A percentile compares a stretch with the other conserved stretches of the same genome.
phyloP scores from a whole-genome alignment of 2,113 vertebrate genomes.

The Xiphorhynchus elegans region DNA sequence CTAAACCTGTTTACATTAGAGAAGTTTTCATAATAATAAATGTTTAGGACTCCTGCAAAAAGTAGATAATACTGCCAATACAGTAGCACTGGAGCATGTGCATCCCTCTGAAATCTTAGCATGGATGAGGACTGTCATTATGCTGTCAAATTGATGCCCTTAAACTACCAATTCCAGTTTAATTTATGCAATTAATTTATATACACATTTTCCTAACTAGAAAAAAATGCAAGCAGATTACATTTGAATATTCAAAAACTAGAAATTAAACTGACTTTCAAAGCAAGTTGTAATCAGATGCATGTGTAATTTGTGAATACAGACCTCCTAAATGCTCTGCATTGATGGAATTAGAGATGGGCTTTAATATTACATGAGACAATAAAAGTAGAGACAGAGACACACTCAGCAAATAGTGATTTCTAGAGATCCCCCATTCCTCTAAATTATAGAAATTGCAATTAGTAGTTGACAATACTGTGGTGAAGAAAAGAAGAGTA shows the following conservation, averaged over 20 bases:
- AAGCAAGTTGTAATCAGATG: not conserved
- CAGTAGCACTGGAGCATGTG: not conserved
- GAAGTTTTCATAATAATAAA: not conserved
- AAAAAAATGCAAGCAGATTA: conserved; percentile 8
- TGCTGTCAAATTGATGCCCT: not conserved
- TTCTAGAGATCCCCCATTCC: not conserved
- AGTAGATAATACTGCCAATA: not conserved
- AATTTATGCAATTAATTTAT: conserved; percentile 6
- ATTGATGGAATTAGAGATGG: not conserved
- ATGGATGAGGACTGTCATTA: not conserved
- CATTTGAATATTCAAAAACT: not conserved
- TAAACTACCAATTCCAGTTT: not conserved
- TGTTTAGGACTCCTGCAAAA: not conserved
- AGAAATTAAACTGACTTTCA: conserved; percentile 29
- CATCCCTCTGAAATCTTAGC: not conserved
- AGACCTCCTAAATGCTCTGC: conserved; percentile 3
- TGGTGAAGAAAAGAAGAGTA: not conserved
- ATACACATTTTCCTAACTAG: not conserved
- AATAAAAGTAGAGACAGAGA: not conserved
- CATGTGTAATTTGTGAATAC: not conserved
- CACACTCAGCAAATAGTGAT: not conserved
- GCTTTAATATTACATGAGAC: not conserved
- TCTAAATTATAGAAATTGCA: not conserved
- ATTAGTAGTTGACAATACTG: not conserved
- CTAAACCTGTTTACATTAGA: not conserved